Percentiles rank a stretch among this genome's conserved stretches.
phyloP scores from a whole-genome alignment of 2,797 vertebrate species.

The Erethizon dorsatum region DNA sequence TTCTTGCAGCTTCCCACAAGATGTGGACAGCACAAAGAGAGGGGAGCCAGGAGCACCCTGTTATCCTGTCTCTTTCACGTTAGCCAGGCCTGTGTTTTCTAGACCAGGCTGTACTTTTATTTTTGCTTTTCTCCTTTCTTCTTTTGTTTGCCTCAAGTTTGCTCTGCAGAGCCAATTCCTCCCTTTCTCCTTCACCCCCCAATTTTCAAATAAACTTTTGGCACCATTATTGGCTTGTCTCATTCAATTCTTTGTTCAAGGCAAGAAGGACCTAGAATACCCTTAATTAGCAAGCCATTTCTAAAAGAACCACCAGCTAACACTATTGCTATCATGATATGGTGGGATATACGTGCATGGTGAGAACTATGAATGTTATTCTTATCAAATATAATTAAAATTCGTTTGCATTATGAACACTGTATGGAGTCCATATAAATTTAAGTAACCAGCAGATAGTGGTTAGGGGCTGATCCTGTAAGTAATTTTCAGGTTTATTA shows the following conservation, averaged over 20 bases:
- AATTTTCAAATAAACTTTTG: neutral
- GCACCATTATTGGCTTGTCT: neutral
- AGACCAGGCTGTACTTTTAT: neutral
- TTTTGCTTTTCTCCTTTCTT: neutral
- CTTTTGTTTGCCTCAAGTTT: too few relatives aligned
- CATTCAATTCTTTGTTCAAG: neutral
- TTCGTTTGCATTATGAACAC: constrained; percentile 26
- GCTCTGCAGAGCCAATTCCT: neutral
- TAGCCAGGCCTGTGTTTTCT: neutral
- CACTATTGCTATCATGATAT: constrained; percentile 58
- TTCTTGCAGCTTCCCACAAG: neutral
- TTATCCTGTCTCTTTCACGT: neutral
- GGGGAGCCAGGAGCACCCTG: neutral
- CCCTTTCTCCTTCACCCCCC: neutral
- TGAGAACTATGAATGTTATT: constrained; percentile 56
- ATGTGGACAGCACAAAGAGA: neutral
- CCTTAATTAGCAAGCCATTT: neutral
- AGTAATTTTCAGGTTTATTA: neutral
- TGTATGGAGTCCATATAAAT: constrained; percentile 15
- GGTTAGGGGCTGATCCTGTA: neutral
- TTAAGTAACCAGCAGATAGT: constrained; percentile 1
- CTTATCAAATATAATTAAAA: constrained; percentile 50
- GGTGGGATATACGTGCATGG: neutral
- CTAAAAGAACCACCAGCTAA: neutral
- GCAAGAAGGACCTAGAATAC: neutral